phyloP scores from a whole-genome alignment of 2,797 vertebrate genomes.

The Rallus crepitans region DNA sequence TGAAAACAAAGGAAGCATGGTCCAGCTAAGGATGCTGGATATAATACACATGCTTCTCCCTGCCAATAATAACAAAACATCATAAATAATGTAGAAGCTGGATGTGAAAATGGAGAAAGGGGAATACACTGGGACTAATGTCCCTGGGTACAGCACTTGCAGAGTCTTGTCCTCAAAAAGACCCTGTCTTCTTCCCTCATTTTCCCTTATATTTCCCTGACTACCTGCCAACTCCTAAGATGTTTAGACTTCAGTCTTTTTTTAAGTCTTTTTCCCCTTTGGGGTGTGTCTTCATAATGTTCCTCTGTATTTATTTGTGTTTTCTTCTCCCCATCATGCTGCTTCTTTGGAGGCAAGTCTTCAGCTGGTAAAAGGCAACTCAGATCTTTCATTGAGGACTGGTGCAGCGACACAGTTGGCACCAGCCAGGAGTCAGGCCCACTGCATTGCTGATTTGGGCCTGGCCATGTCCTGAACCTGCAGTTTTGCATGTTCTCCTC shows the following conservation, averaged over 20 bases:
- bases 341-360: neutral
- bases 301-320: neutral
- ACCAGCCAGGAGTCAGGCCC: neutral
- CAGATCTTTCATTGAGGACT: neutral
- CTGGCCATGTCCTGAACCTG: neutral
- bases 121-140: neutral
- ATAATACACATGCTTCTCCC: slow-evolving; percentile 47
- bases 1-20: slow-evolving; percentile 81
- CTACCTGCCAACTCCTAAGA: neutral
- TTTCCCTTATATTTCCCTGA: slow-evolving; percentile 3
- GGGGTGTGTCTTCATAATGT: neutral
- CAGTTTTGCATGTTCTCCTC: neutral
- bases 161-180: neutral
- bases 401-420: neutral
- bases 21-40: slow-evolving; percentile 60
- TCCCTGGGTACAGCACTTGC: neutral
- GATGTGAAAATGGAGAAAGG: slow-evolving; percentile 38
- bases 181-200: neutral
- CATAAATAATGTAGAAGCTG: slow-evolving; percentile 69
- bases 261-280: neutral
- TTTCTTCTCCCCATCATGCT: neutral
- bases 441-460: neutral
- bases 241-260: neutral
- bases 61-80: slow-evolving; percentile 70
- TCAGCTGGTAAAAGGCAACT: neutral